Percentiles rank a stretch among this genome's conserved stretches.
These are phyloP conservation scores for Perca fluviatilis DNA, from an alignment of 2,113 vertebrate genomes.

Conservation along the genomic window DNA sequence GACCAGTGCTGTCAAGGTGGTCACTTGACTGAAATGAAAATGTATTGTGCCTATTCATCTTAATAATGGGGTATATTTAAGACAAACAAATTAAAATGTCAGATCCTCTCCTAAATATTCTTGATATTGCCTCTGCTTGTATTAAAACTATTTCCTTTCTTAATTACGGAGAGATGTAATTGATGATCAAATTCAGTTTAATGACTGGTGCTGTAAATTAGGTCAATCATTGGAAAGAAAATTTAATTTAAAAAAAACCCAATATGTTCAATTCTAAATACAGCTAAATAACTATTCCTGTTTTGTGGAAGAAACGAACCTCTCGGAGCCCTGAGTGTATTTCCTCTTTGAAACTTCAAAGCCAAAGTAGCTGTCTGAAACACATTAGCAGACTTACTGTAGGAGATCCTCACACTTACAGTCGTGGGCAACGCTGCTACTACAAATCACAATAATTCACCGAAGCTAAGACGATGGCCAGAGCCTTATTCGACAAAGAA, in stretches of 20 bases:
- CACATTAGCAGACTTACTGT: conserved; percentile 57
- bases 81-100: conserved; percentile 42
- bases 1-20: conserved; percentile 72
- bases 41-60: conserved; percentile 49
- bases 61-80: conserved; percentile 27
- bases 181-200: background rate
- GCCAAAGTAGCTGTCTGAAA: conserved; percentile 65
- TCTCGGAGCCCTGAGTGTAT: conserved; percentile 30
- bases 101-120: background rate
- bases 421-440: conserved; percentile 28
- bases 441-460: conserved; percentile 51
- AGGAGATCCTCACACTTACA: conserved; percentile 51
- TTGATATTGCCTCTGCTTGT: background rate
- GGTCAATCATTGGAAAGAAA: background rate
- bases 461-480: conserved; percentile 43
- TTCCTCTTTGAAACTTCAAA: conserved; percentile 70
- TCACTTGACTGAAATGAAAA: conserved; percentile 72
- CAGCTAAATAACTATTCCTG: conserved; percentile 8
- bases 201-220: background rate
- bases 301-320: conserved; percentile 40
- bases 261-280: background rate
- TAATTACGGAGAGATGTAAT: background rate
- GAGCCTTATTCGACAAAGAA: conserved; percentile 35
- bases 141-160: background rate
- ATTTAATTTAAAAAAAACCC: background rate